Percentiles rank a stretch among this genome's conserved stretches.
These are phyloP conservation scores for Felis chaus DNA, from an alignment of 2,113 vertebrate genomes.

Conservation along the genomic window DNA sequence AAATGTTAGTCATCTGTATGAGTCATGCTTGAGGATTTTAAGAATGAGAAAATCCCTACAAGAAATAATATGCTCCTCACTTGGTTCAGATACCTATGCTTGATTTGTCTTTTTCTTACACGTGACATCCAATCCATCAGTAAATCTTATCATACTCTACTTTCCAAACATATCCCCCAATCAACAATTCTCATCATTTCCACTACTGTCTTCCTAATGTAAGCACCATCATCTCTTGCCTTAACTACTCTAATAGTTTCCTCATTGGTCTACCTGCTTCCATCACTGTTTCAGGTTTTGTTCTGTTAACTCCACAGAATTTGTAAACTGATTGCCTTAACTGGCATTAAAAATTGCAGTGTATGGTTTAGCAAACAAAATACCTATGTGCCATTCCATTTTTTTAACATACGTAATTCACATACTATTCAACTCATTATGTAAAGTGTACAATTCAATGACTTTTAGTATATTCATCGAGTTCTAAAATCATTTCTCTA, in stretches of 20 bases:
- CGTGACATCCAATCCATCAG: neutral
- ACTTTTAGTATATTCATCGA: neutral
- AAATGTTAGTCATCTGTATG: neutral
- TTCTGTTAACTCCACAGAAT: neutral
- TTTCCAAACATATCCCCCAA: neutral
- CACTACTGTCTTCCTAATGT: neutral
- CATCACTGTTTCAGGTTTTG: neutral
- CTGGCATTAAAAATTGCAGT: neutral
- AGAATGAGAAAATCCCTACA: neutral
- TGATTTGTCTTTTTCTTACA: neutral
- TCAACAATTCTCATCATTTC: neutral
- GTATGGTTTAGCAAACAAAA: conserved; percentile 8
- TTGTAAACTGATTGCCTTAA: neutral
- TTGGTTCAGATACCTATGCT: neutral
- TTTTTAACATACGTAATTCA: conserved; percentile 11
- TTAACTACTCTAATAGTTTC: neutral
- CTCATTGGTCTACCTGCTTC: neutral
- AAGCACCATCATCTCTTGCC: neutral
- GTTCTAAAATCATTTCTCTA: neutral
- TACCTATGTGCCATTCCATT: neutral
- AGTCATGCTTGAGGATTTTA: neutral
- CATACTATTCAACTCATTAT: neutral
- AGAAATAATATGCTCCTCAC: neutral
- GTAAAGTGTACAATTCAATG: neutral
- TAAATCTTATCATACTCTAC: neutral